A percentile compares a stretch with the other conserved stretches of the same genome.
phyloP scores from a whole-genome alignment of 2,888 invertebrate genomes.

The Cantharis rustica region DNA sequence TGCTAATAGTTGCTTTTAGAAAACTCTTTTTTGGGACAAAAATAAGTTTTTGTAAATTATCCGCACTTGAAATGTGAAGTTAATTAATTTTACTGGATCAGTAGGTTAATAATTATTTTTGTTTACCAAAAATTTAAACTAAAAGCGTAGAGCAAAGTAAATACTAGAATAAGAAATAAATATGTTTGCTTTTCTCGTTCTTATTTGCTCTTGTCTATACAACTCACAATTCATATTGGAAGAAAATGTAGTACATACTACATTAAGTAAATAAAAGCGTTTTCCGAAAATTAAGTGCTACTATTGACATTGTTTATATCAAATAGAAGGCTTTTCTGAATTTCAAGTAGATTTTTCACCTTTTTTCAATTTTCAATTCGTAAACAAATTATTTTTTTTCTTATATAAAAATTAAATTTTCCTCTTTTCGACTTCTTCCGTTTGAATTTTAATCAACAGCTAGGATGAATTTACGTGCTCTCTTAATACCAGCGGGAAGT shows the following conservation, averaged over 20 bases:
- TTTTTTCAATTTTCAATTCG: neutral
- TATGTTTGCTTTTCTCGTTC: neutral
- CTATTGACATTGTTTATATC: neutral
- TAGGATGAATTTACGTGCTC: neutral
- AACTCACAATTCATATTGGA: neutral
- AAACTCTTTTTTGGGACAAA: neutral
- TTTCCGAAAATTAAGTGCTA: neutral
- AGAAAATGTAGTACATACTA: neutral
- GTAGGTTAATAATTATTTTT: constrained; percentile 2
- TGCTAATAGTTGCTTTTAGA: neutral
- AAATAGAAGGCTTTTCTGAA: neutral
- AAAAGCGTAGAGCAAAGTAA: neutral
- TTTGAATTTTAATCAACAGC: neutral
- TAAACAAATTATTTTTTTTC: neutral
- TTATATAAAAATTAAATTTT: neutral
- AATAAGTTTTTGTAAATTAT: neutral
- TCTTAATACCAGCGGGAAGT: neutral
- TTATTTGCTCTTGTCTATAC: constrained; percentile 3
- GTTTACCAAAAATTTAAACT: neutral
- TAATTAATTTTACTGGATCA: neutral
- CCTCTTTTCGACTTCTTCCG: neutral
- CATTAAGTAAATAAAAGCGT: neutral
- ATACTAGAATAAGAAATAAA: neutral
- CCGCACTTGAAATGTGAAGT: neutral
- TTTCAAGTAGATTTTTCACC: neutral